phyloP scores from a whole-genome alignment of 2,888 invertebrate species.

The Chrysodeixis includens region DNA sequence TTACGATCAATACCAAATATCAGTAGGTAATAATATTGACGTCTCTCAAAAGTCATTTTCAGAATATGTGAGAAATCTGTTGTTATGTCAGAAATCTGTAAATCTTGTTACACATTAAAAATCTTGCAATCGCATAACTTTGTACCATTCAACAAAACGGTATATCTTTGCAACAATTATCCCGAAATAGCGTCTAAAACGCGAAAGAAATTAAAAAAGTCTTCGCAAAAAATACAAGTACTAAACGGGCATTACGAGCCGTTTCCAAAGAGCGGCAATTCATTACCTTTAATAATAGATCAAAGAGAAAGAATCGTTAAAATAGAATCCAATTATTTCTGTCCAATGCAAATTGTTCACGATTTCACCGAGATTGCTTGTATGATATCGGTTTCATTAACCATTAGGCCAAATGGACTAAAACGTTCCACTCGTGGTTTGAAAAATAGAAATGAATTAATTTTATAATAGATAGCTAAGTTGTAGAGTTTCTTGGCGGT shows the following conservation, averaged over 20 bases:
- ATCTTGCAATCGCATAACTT: too few species aligned
- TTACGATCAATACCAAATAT: too few species aligned
- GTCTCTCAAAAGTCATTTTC: too few species aligned
- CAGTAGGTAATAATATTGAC: too few species aligned
- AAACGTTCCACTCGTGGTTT: too few species aligned
- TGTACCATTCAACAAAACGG: not conserved
- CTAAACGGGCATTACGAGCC: constrained; percentile 22
- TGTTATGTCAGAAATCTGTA: too few species aligned
- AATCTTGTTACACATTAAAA: too few species aligned
- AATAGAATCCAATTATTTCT: constrained; percentile 58
- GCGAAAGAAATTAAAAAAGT: not conserved
- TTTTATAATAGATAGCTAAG: too few species aligned
- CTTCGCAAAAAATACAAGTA: constrained; percentile 12
- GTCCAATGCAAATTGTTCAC: constrained; percentile 53
- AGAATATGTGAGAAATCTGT: too few species aligned
- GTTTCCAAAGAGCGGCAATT: constrained; percentile 43
- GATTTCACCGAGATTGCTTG: constrained; percentile 20
- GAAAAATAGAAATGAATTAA: too few species aligned
- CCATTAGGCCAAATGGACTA: not conserved
- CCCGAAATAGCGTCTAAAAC: not conserved
- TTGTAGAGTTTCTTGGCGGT: too few species aligned
- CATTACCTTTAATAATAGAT: constrained; percentile 53
- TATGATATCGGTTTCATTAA: not conserved
- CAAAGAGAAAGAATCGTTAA: constrained; percentile 53
- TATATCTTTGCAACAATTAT: not conserved